These are phyloP conservation scores for Drosophila infuscata DNA, from an alignment of 2,888 invertebrate genomes.

Conservation along the genomic window DNA sequence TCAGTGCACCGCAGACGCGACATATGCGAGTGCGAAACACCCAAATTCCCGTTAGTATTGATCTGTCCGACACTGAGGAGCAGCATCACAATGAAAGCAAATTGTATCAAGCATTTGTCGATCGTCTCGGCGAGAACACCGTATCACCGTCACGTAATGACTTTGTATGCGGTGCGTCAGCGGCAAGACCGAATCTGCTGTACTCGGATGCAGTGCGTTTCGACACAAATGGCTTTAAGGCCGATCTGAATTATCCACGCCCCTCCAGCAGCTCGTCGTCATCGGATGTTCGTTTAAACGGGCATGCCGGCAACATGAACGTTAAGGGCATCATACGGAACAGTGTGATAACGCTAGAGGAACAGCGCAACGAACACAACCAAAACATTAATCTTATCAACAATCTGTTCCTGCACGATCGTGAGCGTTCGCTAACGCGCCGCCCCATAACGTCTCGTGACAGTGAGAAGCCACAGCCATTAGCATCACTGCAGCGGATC, in stretches of 20 bases:
- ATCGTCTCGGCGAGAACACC: conserved; percentile 28
- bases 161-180: conserved; percentile 3
- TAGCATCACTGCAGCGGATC: conserved; percentile 14
- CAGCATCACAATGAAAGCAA: conserved; percentile 34
- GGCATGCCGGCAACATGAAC: conserved; percentile 17
- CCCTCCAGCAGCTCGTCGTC: conserved; percentile 43
- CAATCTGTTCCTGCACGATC: conserved; percentile 53
- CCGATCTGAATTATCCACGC: conserved; percentile 29
- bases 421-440: conserved; percentile 4
- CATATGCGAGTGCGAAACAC: conserved; percentile 51
- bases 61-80: conserved; percentile 84
- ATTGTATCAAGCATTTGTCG: conserved; percentile 44
- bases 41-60: conserved; percentile 61
- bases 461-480: conserved; percentile 28
- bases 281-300: conserved; percentile 41
- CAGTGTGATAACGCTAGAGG: conserved; percentile 40
- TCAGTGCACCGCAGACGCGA: conserved; percentile 66
- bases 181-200: conserved; percentile 31
- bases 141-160: conserved; percentile 1
- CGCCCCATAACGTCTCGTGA: conserved; percentile 1
- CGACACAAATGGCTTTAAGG: conserved; percentile 52
- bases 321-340: conserved; percentile 6
- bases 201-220: conserved; percentile 65
- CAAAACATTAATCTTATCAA: conserved; percentile 62
- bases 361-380: conserved; percentile 55